Evolutionary conservation across 35 echinoderm and acorn worm genomes (phyloP), one percentile per base, ranked within the genome.

Genomic region (Holothuria glaberrima): DNA sequence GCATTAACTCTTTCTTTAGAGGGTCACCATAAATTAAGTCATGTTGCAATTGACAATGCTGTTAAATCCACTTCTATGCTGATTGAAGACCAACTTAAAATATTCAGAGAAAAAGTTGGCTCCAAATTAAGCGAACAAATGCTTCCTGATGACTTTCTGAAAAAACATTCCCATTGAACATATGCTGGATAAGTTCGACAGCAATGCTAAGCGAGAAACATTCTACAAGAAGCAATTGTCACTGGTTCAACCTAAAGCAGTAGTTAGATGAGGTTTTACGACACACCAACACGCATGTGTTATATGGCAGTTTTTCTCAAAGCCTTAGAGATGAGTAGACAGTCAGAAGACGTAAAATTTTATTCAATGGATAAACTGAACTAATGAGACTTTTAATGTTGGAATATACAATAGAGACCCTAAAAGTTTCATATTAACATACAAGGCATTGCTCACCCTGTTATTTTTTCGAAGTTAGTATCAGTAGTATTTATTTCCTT

Each of bases 181-280:
- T 61, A 32, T 63, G 4, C 21, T 79, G 16, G 35, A 34, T 38
- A 36, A 90, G 2, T 56, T 78, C 34, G 45, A 75, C 16, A 90
- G 36, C 19, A 90, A 59, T 34, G 9, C 59, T 27, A 90, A 77
- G 35, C 88, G 72, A 0, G 28, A 32, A 83, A 12, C 28, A 1
- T 58, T 88, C 27, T 88, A 88, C 31, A 27, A 26, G 56, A 45
- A 67, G 21, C 7, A 71, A 29, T 74, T 71, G 20, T 88, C 48
- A 27, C 70, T 71, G 29, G 88, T 90, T 61, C 2, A 73, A n/a
- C 88, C 88, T 59, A 16, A 79, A 30, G 16, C 52, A 2, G 88
- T 65, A 14, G n/a, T n/a, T n/a, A n/a, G n/a, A n/a, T n/a, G n/a
- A n/a, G n/a, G n/a, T n/a, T n/a, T n/a, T n/a, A n/a, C n/a, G n/a